These are phyloP conservation scores for Serripes groenlandicus DNA, from an alignment of 2,888 invertebrate species.

Conservation along the genomic window DNA sequence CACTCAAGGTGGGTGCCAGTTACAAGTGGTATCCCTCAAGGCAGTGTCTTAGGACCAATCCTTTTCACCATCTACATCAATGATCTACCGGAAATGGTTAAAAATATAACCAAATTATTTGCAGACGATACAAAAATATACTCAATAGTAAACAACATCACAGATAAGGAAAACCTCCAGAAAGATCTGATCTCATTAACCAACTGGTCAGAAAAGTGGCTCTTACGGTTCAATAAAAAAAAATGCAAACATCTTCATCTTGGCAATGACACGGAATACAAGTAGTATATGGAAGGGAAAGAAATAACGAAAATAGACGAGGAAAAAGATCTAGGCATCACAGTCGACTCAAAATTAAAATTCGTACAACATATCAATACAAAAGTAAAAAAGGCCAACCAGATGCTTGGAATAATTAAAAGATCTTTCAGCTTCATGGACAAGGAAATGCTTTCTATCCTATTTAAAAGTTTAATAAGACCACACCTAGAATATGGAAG, in stretches of 20 bases:
- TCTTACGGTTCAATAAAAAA: not conserved
- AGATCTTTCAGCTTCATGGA: constrained; percentile 5
- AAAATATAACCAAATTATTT: not conserved
- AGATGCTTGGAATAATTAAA: not conserved
- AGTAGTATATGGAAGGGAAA: not conserved
- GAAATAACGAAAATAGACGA: not conserved
- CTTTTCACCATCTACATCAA: constrained; percentile 1
- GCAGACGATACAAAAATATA: constrained; percentile 6
- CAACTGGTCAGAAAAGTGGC: constrained; percentile 8
- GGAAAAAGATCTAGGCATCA: constrained; percentile 9
- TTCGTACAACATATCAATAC: not conserved
- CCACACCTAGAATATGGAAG: not conserved
- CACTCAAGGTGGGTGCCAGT: not conserved
- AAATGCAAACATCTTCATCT: constrained; percentile 9
- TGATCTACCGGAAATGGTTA: not conserved
- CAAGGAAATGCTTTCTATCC: not conserved
- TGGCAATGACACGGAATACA: not conserved
- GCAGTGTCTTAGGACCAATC: not conserved
- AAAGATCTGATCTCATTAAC: not conserved
- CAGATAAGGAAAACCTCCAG: constrained; percentile 4
- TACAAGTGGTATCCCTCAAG: not conserved
- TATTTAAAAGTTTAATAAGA: not conserved
- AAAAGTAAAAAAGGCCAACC: constrained; percentile 5
- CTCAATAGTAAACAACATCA: not conserved
- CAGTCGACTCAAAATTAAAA: not conserved